A percentile compares a stretch with the other conserved stretches of the same genome.
phyloP scores from a whole-genome alignment of 2,797 vertebrate species.

The Alca torda region DNA sequence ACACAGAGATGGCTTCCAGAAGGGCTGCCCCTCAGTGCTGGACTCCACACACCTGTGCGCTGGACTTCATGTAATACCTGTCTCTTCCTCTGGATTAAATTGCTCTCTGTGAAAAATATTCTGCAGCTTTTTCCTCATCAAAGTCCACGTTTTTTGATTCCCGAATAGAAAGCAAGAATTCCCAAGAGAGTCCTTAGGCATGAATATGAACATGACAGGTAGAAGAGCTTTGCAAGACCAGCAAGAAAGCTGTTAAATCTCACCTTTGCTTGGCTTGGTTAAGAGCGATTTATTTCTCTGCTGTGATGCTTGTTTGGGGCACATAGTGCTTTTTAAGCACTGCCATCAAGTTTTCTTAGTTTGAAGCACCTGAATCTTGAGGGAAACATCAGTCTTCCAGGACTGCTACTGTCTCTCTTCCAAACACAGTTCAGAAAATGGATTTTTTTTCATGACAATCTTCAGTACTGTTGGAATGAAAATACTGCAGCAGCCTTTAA shows the following conservation, averaged over 20 bases:
- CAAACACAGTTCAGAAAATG: constrained; percentile 48
- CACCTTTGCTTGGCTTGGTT: constrained; percentile 40
- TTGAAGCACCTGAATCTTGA: constrained; percentile 57
- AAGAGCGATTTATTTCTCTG: constrained; percentile 61
- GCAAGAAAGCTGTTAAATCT: constrained; percentile 11
- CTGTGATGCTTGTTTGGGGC: constrained; percentile 47
- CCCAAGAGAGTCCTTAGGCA: constrained; percentile 2
- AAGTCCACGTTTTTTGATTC: background rate
- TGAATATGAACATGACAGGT: constrained; percentile 10
- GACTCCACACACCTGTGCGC: fast-evolving
- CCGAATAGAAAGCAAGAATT: constrained; percentile 1
- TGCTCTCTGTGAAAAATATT: background rate
- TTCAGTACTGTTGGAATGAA: constrained; percentile 29
- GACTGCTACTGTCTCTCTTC: constrained; percentile 43
- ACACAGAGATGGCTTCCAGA: background rate
- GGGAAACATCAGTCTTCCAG: constrained; percentile 66
- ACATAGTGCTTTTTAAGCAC: constrained; percentile 64
- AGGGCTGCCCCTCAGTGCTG: background rate
- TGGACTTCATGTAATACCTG: background rate
- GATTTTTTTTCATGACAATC: constrained; percentile 45
- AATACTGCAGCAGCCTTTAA: constrained; percentile 33
- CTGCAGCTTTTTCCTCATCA: background rate
- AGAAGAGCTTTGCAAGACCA: constrained; percentile 29
- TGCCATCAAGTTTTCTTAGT: constrained; percentile 65
- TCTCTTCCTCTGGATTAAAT: background rate